Conservation (phyloP, 1,140 invertebrate species). For the Bathynomus jamesi region DNA sequence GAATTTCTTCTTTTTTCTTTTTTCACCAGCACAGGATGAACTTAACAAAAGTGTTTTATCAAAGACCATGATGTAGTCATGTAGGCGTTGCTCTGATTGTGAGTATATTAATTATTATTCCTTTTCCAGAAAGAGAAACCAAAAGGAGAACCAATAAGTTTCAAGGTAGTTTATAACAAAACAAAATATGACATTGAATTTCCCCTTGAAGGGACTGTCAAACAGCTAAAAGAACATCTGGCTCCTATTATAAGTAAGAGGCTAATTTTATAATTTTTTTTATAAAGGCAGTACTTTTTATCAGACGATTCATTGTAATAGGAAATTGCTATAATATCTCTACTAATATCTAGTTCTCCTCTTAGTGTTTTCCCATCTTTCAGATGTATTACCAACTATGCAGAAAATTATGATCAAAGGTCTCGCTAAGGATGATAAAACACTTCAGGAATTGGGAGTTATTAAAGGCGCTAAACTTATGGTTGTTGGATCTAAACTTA, state of each 20-base stretch:
- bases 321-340: background rate
- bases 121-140: no score
- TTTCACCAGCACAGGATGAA: no score
- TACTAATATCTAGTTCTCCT: background rate
- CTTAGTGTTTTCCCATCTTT: conserved; percentile 23
- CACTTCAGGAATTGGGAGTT: conserved; percentile 68
- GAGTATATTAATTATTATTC: no score
- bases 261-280: background rate
- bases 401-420: conserved; percentile 90
- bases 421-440: conserved; percentile 75
- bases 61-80: no score
- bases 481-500: conserved; percentile 85
- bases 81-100: no score
- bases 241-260: conserved; percentile 59
- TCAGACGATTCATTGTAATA: background rate
- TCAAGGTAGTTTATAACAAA: conserved; percentile 79
- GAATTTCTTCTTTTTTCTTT: no score
- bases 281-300: background rate
- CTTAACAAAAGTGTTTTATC: no score
- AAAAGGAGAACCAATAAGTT: conserved; percentile 50
- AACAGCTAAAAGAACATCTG: conserved; percentile 60
- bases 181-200: conserved; percentile 73
- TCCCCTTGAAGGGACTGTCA: conserved; percentile 61
- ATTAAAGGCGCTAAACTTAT: conserved; percentile 80
- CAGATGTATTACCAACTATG: conserved; percentile 69